These are phyloP conservation scores for Donacobius atricapilla DNA, from an alignment of 2,113 vertebrate species.

Conservation along the genomic window DNA sequence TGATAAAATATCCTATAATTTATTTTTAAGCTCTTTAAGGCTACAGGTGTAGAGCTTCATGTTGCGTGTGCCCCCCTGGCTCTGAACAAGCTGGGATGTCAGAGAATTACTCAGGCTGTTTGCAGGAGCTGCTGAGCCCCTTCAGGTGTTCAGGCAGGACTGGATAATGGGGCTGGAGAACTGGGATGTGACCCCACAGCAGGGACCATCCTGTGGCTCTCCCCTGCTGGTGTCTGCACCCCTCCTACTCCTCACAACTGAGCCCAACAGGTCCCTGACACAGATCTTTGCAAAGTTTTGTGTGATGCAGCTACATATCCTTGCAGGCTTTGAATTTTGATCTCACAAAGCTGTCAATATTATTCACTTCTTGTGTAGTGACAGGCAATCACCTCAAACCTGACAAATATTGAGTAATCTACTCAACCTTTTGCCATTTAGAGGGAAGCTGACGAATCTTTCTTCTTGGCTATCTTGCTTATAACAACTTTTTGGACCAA, in stretches of 20 bases:
- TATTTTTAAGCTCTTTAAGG: neutral
- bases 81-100: neutral
- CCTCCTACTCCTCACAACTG: neutral
- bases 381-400: conserved; percentile 36
- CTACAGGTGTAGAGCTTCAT: neutral
- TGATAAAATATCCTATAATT: neutral
- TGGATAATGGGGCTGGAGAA: neutral
- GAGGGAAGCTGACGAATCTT: conserved; percentile 21
- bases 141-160: neutral
- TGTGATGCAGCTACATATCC: neutral
- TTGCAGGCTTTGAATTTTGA: conserved; percentile 13
- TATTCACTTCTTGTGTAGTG: conserved; percentile 3
- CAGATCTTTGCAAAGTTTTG: neutral
- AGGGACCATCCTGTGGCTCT: neutral
- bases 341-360: conserved; percentile 36
- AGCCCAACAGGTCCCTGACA: neutral
- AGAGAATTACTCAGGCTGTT: neutral
- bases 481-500: conserved; percentile 15
- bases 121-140: neutral
- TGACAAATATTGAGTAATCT: conserved; percentile 48
- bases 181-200: fast-evolving
- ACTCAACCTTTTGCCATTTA: conserved; percentile 33
- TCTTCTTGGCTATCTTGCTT: conserved; percentile 16
- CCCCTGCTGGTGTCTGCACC: neutral
- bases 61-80: neutral